These are phyloP conservation scores for Nothobranchius kuhntae DNA, from an alignment of 2,113 vertebrate genomes.

Conservation along the genomic window DNA sequence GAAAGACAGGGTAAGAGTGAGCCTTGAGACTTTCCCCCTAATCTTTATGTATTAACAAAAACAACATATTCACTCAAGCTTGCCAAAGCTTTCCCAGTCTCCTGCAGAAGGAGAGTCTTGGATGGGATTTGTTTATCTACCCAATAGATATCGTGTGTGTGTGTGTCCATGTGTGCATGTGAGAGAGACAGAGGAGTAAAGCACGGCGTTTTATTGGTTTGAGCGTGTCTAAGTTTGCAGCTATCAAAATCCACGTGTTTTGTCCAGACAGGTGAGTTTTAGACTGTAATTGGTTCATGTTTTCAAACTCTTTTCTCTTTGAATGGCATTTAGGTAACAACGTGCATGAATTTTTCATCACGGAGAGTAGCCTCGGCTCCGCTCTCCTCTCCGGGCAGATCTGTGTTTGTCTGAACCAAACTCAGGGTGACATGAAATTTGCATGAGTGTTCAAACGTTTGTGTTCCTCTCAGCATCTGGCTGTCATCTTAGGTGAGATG, in stretches of 20 bases:
- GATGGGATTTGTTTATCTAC: constrained; percentile 74
- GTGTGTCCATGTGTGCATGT: constrained; percentile 13
- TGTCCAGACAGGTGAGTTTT: constrained; percentile 75
- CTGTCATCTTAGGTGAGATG: constrained; percentile 32
- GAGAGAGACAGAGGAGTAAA: constrained; percentile 11
- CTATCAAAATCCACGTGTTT: constrained; percentile 58
- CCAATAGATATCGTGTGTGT: constrained; percentile 31
- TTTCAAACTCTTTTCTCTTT: constrained; percentile 90
- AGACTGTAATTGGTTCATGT: constrained; percentile 92
- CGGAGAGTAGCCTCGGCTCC: constrained; percentile 26
- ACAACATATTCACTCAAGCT: constrained; percentile 76
- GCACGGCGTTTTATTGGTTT: constrained; percentile 46
- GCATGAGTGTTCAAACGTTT: constrained; percentile 49
- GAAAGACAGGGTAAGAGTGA: constrained; percentile 32
- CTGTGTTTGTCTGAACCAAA: constrained; percentile 64
- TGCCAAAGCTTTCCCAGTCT: constrained; percentile 74
- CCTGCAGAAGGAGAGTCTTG: constrained; percentile 66
- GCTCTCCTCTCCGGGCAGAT: constrained; percentile 45
- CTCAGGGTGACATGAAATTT: constrained; percentile 63
- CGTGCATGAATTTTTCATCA: constrained; percentile 93
- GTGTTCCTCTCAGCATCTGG: constrained; percentile 31
- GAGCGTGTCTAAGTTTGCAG: constrained; percentile 50
- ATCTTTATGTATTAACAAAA: constrained; percentile 82
- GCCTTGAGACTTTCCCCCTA: constrained; percentile 72
- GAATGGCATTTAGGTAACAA: constrained; percentile 91